phyloP scores from a whole-genome alignment of 2,797 vertebrate genomes.

The Chiloscyllium punctatum region DNA sequence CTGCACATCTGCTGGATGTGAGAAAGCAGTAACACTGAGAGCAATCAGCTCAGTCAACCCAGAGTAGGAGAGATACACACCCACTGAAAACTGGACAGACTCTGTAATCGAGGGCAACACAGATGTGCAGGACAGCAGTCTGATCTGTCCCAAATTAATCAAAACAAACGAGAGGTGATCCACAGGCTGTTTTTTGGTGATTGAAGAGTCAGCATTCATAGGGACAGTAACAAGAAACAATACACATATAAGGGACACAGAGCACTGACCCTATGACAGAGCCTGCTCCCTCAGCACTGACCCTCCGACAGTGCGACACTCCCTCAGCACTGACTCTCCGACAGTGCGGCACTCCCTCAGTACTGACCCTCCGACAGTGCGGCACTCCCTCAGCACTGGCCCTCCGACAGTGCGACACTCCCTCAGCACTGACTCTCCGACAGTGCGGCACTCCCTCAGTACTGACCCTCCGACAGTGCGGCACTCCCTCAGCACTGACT shows the following conservation, averaged over 20 bases:
- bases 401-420: too few species aligned
- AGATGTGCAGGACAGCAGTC: neutral
- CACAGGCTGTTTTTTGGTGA: neutral
- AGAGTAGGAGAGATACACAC: neutral
- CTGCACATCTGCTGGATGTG: neutral
- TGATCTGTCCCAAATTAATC: neutral
- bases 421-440: neutral
- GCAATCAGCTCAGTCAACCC: neutral
- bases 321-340: too few species aligned
- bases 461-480: neutral
- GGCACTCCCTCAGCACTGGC: too few species aligned
- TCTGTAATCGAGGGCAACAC: neutral
- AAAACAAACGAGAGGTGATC: neutral
- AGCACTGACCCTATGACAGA: neutral
- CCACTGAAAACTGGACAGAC: neutral
- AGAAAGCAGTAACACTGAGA: neutral
- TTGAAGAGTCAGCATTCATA: neutral
- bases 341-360: too few species aligned
- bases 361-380: too few species aligned
- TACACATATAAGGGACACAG: neutral
- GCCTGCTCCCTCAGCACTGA: too few species aligned
- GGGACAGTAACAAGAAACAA: neutral
- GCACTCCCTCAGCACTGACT: neutral
- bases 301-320: too few species aligned
- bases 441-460: neutral